phyloP scores from a whole-genome alignment of 1,140 invertebrate genomes.

The Caligus rogercresseyi region DNA sequence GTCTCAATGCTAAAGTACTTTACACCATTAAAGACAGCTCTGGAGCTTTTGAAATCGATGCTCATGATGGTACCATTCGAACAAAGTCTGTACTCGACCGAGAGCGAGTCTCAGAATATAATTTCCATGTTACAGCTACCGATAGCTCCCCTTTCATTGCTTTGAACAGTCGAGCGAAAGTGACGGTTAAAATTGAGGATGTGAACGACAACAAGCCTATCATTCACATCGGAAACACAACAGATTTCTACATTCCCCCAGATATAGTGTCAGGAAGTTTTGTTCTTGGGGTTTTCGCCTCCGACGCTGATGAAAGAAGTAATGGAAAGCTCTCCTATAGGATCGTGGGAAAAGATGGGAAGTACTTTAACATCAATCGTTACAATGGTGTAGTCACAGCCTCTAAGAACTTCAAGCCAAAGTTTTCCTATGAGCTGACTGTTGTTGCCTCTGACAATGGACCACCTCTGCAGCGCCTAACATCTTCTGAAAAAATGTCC shows the following conservation, averaged over 20 bases:
- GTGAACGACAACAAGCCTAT: slow-evolving; percentile 70
- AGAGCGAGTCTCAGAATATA: slow-evolving; percentile 53
- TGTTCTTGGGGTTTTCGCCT: slow-evolving; percentile 66
- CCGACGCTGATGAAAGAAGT: slow-evolving; percentile 53
- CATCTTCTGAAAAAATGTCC: slow-evolving; percentile 37
- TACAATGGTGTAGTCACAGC: slow-evolving; percentile 60
- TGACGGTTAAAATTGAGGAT: slow-evolving; percentile 58
- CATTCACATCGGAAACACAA: not conserved
- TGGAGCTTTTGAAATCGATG: slow-evolving; percentile 45
- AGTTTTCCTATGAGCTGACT: slow-evolving; percentile 41
- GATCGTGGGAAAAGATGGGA: slow-evolving; percentile 52
- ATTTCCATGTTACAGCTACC: slow-evolving; percentile 60
- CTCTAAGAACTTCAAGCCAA: slow-evolving; percentile 27
- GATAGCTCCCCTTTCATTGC: slow-evolving; percentile 33
- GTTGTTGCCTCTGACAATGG: slow-evolving; percentile 39
- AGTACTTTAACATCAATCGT: slow-evolving; percentile 52
- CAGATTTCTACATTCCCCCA: slow-evolving; percentile 10
- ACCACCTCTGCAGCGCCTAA: slow-evolving; percentile 29
- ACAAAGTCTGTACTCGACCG: slow-evolving; percentile 53
- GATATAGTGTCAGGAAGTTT: slow-evolving; percentile 40
- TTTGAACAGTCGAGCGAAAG: slow-evolving; percentile 38
- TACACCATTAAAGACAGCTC: slow-evolving; percentile 47
- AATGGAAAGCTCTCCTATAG: slow-evolving; percentile 61
- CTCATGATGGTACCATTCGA: slow-evolving; percentile 50
- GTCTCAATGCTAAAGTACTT: slow-evolving; percentile 1